Conservation (phyloP, 2,888 invertebrate genomes). For the Cheilosia impressa region DNA sequence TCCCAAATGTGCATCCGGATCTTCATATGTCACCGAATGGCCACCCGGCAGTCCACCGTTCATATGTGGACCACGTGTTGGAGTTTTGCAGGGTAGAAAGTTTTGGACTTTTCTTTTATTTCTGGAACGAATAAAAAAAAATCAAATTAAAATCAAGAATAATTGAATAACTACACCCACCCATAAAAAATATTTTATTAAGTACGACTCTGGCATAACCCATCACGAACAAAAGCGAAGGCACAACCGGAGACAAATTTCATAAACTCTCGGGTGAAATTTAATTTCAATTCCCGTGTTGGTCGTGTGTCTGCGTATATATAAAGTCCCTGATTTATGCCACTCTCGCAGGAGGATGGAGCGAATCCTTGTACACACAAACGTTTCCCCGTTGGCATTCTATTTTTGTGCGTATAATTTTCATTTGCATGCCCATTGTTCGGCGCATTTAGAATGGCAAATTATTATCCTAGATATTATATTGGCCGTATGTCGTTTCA, state of each 20-base stretch:
- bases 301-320: neutral
- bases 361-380: slow-evolving; percentile 23
- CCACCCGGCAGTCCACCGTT: slow-evolving; percentile 83
- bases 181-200: slow-evolving; percentile 20
- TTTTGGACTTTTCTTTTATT: slow-evolving; percentile 95
- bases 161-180: slow-evolving; percentile 12
- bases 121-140: slow-evolving; percentile 85
- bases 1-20: slow-evolving; percentile 87
- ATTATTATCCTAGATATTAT: slow-evolving; percentile 48
- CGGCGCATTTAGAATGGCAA: slow-evolving; percentile 60
- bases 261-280: slow-evolving; percentile 48
- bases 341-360: slow-evolving; percentile 13
- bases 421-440: slow-evolving; percentile 67
- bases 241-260: slow-evolving; percentile 39
- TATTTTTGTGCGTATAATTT: slow-evolving; percentile 48
- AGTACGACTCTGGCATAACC: slow-evolving; percentile 21
- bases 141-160: slow-evolving; percentile 29
- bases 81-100: slow-evolving; percentile 92
- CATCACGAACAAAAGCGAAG: neutral
- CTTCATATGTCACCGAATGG: slow-evolving; percentile 90
- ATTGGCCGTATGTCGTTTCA: neutral
- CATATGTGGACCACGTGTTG: slow-evolving; percentile 85
- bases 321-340: slow-evolving; percentile 48
- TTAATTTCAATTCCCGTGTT: slow-evolving; percentile 51
- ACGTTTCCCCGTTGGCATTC: slow-evolving; percentile 12